phyloP scores from a whole-genome alignment of 2,113 vertebrate species.

The Malurus melanocephalus region DNA sequence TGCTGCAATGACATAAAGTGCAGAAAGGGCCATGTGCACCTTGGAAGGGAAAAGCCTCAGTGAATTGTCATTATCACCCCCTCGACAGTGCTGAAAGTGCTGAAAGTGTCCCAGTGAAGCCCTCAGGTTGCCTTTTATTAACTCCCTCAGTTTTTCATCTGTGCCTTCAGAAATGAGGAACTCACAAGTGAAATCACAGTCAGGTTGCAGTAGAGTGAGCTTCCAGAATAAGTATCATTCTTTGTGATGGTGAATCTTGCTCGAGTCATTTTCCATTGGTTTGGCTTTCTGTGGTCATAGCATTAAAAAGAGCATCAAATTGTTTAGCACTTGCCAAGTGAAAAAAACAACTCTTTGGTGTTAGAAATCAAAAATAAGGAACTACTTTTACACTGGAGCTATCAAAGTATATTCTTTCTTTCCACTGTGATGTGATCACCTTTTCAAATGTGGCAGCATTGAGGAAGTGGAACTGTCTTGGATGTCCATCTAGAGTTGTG shows the following conservation, averaged over 20 bases:
- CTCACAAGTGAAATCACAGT: not conserved
- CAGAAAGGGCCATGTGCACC: not conserved
- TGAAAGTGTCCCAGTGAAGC: not conserved
- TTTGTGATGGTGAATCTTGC: not conserved
- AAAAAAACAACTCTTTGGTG: not conserved
- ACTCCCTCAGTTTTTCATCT: not conserved
- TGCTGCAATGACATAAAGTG: not conserved
- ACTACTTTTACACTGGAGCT: not conserved
- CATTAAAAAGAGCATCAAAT: not conserved
- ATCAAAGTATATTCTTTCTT: not conserved
- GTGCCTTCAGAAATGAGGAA: not conserved
- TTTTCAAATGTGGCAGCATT: not conserved
- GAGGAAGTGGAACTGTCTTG: not conserved
- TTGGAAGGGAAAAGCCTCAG: not conserved
- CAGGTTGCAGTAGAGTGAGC: not conserved
- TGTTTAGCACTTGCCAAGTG: not conserved
- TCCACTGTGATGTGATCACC: not conserved
- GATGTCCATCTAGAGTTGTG: not conserved
- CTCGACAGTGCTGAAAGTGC: accelerated
- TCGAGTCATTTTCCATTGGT: not conserved
- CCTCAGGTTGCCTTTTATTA: not conserved
- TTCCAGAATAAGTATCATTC: not conserved
- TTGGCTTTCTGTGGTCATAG: not conserved
- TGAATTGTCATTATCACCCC: not conserved
- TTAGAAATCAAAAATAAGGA: not conserved